A percentile compares a stretch with the other conserved stretches of the same genome.
phyloP scores from a whole-genome alignment of 2,797 vertebrate species.

The Acrossocheilus wenchowensis region DNA sequence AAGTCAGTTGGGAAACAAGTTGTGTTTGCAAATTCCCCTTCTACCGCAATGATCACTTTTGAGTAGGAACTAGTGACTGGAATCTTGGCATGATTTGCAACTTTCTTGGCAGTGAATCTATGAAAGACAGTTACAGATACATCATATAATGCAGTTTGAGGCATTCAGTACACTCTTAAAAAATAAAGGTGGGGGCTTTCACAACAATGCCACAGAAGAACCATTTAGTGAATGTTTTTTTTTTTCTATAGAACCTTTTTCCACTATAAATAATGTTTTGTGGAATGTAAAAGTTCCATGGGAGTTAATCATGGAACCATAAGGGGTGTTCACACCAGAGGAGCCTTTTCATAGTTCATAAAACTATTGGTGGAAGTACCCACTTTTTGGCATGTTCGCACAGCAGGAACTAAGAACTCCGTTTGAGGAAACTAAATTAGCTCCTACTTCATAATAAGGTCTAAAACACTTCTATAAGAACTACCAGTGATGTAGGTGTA shows the following conservation, averaged over 20 bases:
- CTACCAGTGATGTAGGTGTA: neutral
- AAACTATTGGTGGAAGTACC: neutral
- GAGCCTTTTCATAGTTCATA: neutral
- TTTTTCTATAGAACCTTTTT: neutral
- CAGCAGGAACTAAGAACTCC: too few relatives aligned
- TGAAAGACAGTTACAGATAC: neutral
- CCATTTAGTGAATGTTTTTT: too few relatives aligned
- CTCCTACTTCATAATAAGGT: too few relatives aligned
- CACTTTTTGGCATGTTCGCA: neutral
- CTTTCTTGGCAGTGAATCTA: neutral
- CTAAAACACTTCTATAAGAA: too few relatives aligned
- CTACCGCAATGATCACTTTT: neutral
- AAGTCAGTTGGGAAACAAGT: neutral
- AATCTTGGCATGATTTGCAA: neutral
- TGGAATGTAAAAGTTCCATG: neutral
- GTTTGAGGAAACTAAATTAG: too few relatives aligned
- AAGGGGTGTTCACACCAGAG: neutral
- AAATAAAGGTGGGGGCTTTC: neutral
- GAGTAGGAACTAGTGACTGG: neutral
- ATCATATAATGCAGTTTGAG: neutral
- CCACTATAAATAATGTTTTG: neutral
- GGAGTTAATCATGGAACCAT: neutral
- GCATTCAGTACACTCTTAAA: neutral
- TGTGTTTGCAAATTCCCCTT: neutral
- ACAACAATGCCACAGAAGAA: neutral